Base-by-base conservation (phyloP, 2,888 invertebrate species). In the Nyleta sp. region DNA sequence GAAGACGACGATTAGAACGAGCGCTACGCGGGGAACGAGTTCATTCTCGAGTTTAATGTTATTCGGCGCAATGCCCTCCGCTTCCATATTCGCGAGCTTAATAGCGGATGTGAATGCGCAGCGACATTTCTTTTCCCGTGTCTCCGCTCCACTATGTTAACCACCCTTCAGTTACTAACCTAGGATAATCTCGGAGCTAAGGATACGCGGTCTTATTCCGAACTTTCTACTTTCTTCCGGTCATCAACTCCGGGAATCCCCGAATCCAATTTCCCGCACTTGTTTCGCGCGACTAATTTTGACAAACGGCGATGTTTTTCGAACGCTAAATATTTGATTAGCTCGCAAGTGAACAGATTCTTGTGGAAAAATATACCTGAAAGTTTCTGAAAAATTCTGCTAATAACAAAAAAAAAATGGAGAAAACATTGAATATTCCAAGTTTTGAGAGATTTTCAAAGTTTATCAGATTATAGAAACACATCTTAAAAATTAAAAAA, bases 81-180 rank as follows among this genome's bases (percentile, higher is more conserved):
- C 31, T 60, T 64, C 38, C 33, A 70, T 53, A 70, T 53, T 64
- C 48, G 38, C 46, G 68, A 60, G 18, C 70, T 71, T 70, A 46
- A 64, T 59, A 60, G 52, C 48, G 33, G 60, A 65, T 20, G 44
- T 52, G 64, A 78, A 68, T 40, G 55, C 24, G 20, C 46, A 10
- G 10, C 28, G 28, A 7, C 28, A 24, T 46, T 68, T 64, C 53
- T 65, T 70, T 55, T 55, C 22, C 53, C 50, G 31, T 28, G 48
- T 28, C 31, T 33, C 5, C 24, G 18, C 15, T 28, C 17, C 44
- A 60, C 52, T 46, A 55, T 55, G 68, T 53, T 64, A 68, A 62
- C 55, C 57, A 50, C 65, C 76, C 70, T 59, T 59, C 76, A 13
- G 76, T 70, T 52, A 70, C 76, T 76, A 64, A 78, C 78, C 78